Base-by-base conservation (phyloP, 2,888 invertebrate species). In the Dimorphilus gyrociliatus region DNA sequence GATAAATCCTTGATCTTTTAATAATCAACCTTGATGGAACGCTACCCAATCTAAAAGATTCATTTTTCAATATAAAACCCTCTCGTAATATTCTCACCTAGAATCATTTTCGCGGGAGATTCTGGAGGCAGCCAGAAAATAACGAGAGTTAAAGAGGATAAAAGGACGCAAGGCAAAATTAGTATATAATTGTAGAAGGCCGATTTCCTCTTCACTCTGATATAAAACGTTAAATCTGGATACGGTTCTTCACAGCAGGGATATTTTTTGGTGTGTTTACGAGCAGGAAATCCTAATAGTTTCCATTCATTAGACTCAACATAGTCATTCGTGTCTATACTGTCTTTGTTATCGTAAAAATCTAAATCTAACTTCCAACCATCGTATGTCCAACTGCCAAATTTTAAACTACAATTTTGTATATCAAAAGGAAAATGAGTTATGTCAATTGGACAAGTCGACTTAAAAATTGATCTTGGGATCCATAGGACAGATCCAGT, bases 41-140 rank as follows among this genome's bases (percentile, higher is more conserved):
- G n/a, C n/a, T n/a, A n/a, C n/a, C n/a, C n/a, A n/a, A n/a, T n/a
- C n/a, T n/a, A n/a, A n/a, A n/a, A n/a, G n/a, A n/a, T n/a, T n/a
- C n/a, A n/a, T n/a, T n/a, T n/a, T n/a, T n/a, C n/a, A n/a, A n/a
- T n/a, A n/a, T n/a, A n/a, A n/a, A n/a, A n/a, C n/a, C n/a, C n/a
- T n/a, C n/a, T n/a, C n/a, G n/a, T n/a, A n/a, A n/a, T n/a, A n/a
- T n/a, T 40, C 55, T 43, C 44, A 60, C 62, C 61, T 28, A 63
- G 45, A 30, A 55, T 45, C 47, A 63, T 55, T 44, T 63, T 63
- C 6, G 62, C 59, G 6, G 63, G 59, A 14, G 61, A 58, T 39
- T 63, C 62, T 3, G 63, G 62, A 14, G 63, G 63, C 23, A 63
- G 53, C 62, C 62, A 63, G 43, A 61, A 63, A 16, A 63, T 48